phyloP scores from a whole-genome alignment of 2,797 vertebrate species.

The Pangasius mekongensis region DNA sequence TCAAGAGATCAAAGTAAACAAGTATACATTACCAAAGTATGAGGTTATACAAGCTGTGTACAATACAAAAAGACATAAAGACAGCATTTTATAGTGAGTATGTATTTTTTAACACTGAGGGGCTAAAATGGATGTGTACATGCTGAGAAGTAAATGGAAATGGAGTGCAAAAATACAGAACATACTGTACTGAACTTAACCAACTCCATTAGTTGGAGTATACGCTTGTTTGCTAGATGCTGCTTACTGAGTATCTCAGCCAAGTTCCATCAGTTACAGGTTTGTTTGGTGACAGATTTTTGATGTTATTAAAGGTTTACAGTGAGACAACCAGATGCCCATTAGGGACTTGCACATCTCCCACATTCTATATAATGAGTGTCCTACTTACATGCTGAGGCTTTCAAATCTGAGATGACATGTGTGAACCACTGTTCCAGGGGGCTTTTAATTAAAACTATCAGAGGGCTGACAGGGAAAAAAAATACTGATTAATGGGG shows the following conservation, averaged over 20 bases:
- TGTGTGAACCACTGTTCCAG: slow-evolving; percentile 74
- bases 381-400: slow-evolving; percentile 71
- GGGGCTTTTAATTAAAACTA: slow-evolving; percentile 82
- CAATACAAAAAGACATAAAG: background rate
- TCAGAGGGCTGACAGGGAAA: slow-evolving; percentile 69
- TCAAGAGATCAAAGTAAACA: background rate
- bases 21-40: background rate
- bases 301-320: slow-evolving; percentile 59
- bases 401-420: slow-evolving; percentile 78
- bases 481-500: slow-evolving; percentile 77
- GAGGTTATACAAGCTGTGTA: slow-evolving; percentile 4
- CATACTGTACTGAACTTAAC: background rate
- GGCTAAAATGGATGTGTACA: slow-evolving; percentile 1
- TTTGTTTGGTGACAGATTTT: slow-evolving; percentile 58
- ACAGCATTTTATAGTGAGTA: background rate
- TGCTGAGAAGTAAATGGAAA: slow-evolving; percentile 21
- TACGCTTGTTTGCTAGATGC: slow-evolving; percentile 13
- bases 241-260: slow-evolving; percentile 27
- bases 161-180: background rate
- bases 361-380: slow-evolving; percentile 71
- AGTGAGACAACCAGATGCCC: slow-evolving; percentile 60
- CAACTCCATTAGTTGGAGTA: background rate
- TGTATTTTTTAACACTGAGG: background rate
- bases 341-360: slow-evolving; percentile 59
- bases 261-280: slow-evolving; percentile 65